Evolutionary conservation across 2,113 vertebrate genomes (phyloP).

Genomic region (Corapipo altera): DNA sequence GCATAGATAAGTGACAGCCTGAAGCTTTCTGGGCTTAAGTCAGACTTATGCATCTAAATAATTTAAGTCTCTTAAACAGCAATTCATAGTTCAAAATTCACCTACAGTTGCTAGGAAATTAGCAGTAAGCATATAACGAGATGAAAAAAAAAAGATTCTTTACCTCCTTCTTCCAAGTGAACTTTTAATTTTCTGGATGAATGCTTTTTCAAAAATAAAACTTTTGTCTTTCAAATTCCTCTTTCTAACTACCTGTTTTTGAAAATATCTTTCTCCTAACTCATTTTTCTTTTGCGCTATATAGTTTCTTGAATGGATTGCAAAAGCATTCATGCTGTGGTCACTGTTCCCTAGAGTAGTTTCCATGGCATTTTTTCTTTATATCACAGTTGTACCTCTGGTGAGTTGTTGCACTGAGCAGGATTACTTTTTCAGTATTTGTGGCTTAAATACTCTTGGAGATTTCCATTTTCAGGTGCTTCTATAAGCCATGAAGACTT

Average conservation of each 20-base stretch:
- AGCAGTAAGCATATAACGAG: background rate
- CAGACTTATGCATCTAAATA: background rate
- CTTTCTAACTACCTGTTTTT: background rate
- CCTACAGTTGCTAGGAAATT: background rate
- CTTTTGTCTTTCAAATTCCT: background rate
- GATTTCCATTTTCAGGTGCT: background rate
- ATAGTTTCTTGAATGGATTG: background rate
- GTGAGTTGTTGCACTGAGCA: background rate
- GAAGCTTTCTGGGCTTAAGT: background rate
- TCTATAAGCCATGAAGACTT: background rate
- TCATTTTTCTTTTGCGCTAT: background rate
- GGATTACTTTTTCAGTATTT: background rate
- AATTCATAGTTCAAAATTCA: background rate
- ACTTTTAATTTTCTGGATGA: background rate
- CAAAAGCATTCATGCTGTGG: background rate
- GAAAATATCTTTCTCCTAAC: background rate
- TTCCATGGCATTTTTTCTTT: background rate
- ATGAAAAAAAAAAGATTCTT: background rate
- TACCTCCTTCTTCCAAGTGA: background rate
- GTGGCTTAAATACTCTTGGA: background rate
- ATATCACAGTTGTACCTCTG: background rate
- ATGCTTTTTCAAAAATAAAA: background rate
- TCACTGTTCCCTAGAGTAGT: background rate
- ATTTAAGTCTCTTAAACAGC: background rate
- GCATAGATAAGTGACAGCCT: background rate